Base-by-base conservation (phyloP, 2,888 invertebrate species). In the Charanyca ferruginea region DNA sequence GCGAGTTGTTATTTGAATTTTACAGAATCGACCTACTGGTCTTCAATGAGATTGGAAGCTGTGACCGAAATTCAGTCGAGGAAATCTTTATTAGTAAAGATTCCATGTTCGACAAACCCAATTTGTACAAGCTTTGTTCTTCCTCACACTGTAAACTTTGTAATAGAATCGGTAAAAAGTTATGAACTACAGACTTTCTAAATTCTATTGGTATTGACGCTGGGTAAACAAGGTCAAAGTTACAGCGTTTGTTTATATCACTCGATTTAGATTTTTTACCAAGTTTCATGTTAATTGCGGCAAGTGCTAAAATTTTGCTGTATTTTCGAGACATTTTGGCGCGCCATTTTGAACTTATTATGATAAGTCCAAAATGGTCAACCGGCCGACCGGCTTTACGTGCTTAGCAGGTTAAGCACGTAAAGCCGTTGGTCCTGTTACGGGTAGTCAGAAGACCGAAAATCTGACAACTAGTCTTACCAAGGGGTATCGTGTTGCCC, bases 241-340 rank as follows among this genome's bases (percentile, higher is more conserved):
- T 51, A 45, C n/a, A 18, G 6, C 4, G 32, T 45, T 60, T 68
- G 53, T 60, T 67, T 67, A 49, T 38, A 41, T 54, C 49, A 13
- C 23, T 52, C 1, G 9, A 48, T 45, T 16, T 35, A 9, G 13
- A 35, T 41, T 28, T 44, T 20, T 67, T 48, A 18, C 2, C 13
- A 60, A 54, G 35, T 51, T 63, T 38, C 9, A n/a, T 44, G 18
- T 52, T 67, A 45, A 48, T 42, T 44, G 22, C 13, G 20, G 25
- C 9, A 16, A 28, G 6, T 38, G 18, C 23, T 25, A 1, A 38
- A 28, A 16, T 55, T 55, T 44, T 16, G n/a, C n/a, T 22, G 22
- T n/a, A 35, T 22, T 47, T 35, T 35, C 22, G 49, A 49, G 22
- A 47, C 48, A 8, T 23, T 9, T 23, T 35, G 57, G 28, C 28